Conservation (phyloP, 92 coral and sea anemone species). For the Parazoanthus swiftii region DNA sequence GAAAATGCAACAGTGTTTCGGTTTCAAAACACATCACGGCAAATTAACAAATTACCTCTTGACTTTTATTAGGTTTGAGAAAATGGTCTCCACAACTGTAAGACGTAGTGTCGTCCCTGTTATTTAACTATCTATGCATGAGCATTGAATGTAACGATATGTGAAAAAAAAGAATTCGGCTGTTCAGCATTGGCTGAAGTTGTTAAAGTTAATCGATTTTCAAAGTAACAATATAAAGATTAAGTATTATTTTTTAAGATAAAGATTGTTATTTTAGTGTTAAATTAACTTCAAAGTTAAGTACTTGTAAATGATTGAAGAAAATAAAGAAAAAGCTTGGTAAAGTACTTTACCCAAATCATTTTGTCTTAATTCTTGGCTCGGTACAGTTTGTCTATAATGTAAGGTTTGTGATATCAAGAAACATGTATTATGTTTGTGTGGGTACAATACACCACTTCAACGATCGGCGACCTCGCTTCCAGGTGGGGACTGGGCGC, state of each 20-base stretch:
- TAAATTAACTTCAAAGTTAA: neutral
- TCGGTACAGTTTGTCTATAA: no score
- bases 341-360: neutral
- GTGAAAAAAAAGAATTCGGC: no score
- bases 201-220: neutral
- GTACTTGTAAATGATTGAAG: neutral
- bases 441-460: neutral
- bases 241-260: conserved; percentile 25
- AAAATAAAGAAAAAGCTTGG: neutral
- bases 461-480: no score
- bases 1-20: no score
- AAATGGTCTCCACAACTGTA: neutral
- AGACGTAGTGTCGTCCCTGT: neutral
- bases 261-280: conserved; percentile 2
- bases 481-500: no score
- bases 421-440: neutral
- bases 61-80: neutral
- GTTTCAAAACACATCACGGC: no score
- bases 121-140: neutral
- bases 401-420: neutral
- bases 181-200: neutral
- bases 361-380: neutral
- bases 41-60: neutral
- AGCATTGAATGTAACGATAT: neutral
- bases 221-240: neutral